Evolutionary conservation across 2,797 vertebrate species (phyloP), one percentile per base, ranked within the genome.

Genomic region (Danio kyathit): DNA sequence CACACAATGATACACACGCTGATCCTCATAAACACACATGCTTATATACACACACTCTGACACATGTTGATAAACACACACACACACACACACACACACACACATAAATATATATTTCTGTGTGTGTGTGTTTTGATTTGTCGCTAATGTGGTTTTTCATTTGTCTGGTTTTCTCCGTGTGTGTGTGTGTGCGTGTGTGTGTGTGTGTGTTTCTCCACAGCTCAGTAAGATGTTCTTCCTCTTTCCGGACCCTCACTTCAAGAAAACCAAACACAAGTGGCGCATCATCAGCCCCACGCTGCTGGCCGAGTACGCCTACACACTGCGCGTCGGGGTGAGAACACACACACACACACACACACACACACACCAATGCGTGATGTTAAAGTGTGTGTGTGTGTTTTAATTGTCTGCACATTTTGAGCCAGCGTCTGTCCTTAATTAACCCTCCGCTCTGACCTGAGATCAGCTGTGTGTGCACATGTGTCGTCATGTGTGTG

Each of bases 221-320:
- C 93, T 98, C 86, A 94, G 93, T 81, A 98, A 97, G 94, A 97
- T 97, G 96, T 97, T 97, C 90, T 97, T 98, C 91, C 95, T 97
- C 72, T 98, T 98, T 84, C 97, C 97, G 19, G 97, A 97, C 89
- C 97, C 97, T 73, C 97, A 98, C 89, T 98, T 98, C 85, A 98
- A 98, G 91, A 96, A 96, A 89, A 97, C 96, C 0, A 97, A 98
- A 78, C 96, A 98, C 91, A 97, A 97, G 81, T 98, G 97, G 97
- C 93, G 97, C 89, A 97, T 98, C 87, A 96, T 98, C 85, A 97
- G 97, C 84, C 88, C 95, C 19, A 97, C 96, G 0, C 81, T 98
- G 84, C 86, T 98, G 84, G 96, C 96, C 12, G 96, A 98, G 83
- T 98, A 97, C 0, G 96, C 96, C 74, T 97, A 96, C 76, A 94